A percentile compares a stretch with the other conserved stretches of the same genome.
phyloP scores from a whole-genome alignment of 2,113 vertebrate species.

The Paedocypris sp. region DNA sequence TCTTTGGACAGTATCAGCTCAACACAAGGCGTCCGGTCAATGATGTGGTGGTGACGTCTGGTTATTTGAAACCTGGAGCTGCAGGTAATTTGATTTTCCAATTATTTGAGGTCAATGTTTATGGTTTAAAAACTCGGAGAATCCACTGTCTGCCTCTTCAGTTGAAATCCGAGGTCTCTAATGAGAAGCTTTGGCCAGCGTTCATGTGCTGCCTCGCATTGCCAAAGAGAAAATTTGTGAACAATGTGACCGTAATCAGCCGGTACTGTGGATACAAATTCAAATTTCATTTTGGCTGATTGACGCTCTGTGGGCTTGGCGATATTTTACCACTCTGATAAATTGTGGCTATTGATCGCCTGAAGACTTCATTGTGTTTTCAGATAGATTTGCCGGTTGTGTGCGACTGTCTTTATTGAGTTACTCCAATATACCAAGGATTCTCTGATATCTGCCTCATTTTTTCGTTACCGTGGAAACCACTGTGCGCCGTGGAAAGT shows the following conservation, averaged over 20 bases:
- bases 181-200: conserved; percentile 8
- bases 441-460: conserved; percentile 38
- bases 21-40: no score
- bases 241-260: conserved; percentile 9
- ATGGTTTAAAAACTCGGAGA: background rate
- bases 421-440: conserved; percentile 37
- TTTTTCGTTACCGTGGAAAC: conserved; percentile 52
- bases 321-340: conserved; percentile 1
- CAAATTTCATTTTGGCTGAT: background rate
- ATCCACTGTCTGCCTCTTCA: background rate
- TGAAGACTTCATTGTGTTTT: conserved; percentile 12
- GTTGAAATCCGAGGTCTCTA: conserved; percentile 9
- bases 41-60: no score
- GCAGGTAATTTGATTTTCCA: background rate
- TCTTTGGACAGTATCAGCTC: no score
- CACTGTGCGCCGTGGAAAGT: conserved; percentile 37
- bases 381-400: conserved; percentile 20
- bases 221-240: background rate
- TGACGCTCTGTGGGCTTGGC: conserved; percentile 14
- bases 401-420: conserved; percentile 24
- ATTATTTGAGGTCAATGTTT: conserved; percentile 1
- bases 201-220: conserved; percentile 11
- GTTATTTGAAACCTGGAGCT: background rate
- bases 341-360: conserved; percentile 16
- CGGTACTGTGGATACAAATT: background rate